A percentile compares a stretch with the other conserved stretches of the same genome.
These are phyloP conservation scores for Erpetoichthys calabaricus DNA, from an alignment of 2,797 vertebrate species.

Conservation along the genomic window DNA sequence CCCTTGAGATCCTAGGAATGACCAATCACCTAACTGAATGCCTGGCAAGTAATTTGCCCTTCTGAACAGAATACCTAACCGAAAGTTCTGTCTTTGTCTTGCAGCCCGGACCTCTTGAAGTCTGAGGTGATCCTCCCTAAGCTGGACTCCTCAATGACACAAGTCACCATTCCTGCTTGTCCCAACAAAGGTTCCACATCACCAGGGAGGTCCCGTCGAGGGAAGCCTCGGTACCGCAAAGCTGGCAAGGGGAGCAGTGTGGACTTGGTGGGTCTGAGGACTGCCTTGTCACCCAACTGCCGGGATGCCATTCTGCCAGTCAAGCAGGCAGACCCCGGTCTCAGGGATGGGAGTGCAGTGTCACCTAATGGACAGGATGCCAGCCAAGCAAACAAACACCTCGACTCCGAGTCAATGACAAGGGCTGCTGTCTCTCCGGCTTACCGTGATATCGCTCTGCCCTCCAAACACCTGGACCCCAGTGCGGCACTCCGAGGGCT, in stretches of 20 bases:
- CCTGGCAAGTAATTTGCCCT: no score
- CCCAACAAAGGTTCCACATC: slow-evolving; percentile 77
- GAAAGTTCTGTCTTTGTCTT: slow-evolving; percentile 12
- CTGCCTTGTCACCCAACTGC: slow-evolving; percentile 45
- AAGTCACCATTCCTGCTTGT: slow-evolving; percentile 75
- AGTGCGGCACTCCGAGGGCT: slow-evolving; percentile 53
- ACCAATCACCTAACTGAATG: no score
- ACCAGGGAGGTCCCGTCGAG: slow-evolving; percentile 71
- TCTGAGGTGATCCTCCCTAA: slow-evolving; percentile 83
- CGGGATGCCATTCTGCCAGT: slow-evolving; percentile 27
- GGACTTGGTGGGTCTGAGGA: slow-evolving; percentile 63
- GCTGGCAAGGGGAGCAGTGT: slow-evolving; percentile 68
- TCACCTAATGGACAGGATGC: no score
- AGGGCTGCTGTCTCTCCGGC: no score
- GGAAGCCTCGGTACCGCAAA: slow-evolving; percentile 80
- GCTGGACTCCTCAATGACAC: slow-evolving; percentile 74
- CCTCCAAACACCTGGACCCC: slow-evolving; percentile 46
- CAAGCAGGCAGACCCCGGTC: no score
- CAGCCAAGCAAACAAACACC: no score
- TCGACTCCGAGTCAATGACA: no score
- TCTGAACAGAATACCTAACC: no score
- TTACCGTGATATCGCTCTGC: slow-evolving; percentile 18
- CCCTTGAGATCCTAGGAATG: no score
- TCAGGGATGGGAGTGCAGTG: no score
- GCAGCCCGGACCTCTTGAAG: slow-evolving; percentile 81